Conservation (phyloP, 2,113 vertebrate genomes). For the Misgurnus anguillicaudatus region DNA sequence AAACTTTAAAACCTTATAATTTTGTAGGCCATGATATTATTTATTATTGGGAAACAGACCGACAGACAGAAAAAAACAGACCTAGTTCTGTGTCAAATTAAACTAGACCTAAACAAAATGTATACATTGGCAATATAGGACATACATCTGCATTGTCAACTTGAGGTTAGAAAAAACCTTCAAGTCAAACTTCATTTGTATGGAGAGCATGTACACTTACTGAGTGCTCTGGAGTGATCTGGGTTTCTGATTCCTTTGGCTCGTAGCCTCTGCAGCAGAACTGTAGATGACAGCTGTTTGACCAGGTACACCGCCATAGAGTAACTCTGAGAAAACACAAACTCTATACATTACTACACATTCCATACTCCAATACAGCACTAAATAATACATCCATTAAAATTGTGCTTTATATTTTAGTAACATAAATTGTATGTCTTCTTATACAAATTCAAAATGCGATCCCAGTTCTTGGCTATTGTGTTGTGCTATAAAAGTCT, state of each 20-base stretch:
- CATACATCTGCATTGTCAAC: neutral
- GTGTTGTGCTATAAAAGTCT: no score
- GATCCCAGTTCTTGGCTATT: no score
- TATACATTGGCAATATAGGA: no score
- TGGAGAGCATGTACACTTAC: constrained; percentile 70
- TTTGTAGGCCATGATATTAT: neutral
- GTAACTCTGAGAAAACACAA: constrained; percentile 81
- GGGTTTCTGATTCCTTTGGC: constrained; percentile 98
- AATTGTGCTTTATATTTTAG: neutral
- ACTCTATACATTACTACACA: constrained; percentile 27
- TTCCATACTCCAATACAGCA: neutral
- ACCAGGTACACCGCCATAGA: constrained; percentile 98
- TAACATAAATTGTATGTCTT: no score
- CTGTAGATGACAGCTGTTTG: constrained; percentile 94
- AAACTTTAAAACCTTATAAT: neutral
- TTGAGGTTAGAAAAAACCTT: neutral
- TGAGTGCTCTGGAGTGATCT: constrained; percentile 97
- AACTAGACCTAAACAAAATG: neutral
- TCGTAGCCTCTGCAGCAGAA: constrained; percentile 93
- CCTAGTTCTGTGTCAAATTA: constrained; percentile 1
- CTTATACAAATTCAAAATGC: no score
- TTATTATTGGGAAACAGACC: neutral
- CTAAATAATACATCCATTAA: neutral
- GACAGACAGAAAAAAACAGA: neutral
- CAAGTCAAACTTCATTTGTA: neutral